These are phyloP conservation scores for Papilio helenus DNA, from an alignment of 1,140 invertebrate species.

Conservation along the genomic window DNA sequence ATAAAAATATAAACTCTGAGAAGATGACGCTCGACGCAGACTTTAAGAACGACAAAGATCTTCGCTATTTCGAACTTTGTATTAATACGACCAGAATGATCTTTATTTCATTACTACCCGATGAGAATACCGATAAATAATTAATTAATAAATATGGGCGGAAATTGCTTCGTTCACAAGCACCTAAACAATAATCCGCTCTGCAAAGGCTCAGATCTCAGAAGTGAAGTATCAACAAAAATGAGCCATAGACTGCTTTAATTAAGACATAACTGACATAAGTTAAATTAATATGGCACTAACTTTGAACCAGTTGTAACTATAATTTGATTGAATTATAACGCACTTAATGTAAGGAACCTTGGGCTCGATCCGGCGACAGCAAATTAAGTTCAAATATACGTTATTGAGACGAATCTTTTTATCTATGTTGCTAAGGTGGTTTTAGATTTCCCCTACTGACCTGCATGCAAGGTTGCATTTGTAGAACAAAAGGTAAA, in stretches of 20 bases:
- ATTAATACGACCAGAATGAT: no score
- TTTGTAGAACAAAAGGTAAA: constrained; percentile 30
- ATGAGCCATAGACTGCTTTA: neutral
- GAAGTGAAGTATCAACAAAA: neutral
- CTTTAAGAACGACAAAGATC: no score
- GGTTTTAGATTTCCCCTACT: constrained; percentile 30
- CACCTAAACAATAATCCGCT: no score
- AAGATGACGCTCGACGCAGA: no score
- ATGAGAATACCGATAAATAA: no score
- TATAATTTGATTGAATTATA: constrained; percentile 27
- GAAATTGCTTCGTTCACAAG: neutral
- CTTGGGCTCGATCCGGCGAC: constrained; percentile 34
- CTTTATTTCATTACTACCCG: no score
- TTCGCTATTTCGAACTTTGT: no score
- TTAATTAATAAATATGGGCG: no score
- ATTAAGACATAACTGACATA: neutral
- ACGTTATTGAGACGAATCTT: constrained; percentile 31
- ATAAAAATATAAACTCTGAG: no score
- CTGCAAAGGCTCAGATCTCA: neutral
- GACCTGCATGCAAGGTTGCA: constrained; percentile 31
- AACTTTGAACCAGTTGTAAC: neutral
- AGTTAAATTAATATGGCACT: neutral
- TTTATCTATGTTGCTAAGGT: constrained; percentile 25
- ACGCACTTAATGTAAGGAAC: neutral
- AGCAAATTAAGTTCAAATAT: constrained; percentile 33